Percentiles rank a stretch among this genome's conserved stretches.
These are phyloP conservation scores for Lasiurus borealis DNA, from an alignment of 2,113 vertebrate genomes.

Conservation along the genomic window DNA sequence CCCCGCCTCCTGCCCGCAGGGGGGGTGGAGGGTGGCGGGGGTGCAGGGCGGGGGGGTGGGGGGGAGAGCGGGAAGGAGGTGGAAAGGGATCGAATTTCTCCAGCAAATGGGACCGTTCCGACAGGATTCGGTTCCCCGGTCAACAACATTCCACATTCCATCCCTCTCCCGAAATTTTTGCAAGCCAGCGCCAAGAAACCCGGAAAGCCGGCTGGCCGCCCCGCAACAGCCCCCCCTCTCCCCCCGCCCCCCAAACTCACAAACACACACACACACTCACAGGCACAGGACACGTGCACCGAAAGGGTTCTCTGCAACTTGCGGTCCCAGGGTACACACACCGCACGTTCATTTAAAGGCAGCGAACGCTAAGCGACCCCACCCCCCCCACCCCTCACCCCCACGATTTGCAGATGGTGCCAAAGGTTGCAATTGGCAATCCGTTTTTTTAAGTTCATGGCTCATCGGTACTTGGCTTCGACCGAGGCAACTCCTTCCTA, in stretches of 20 bases:
- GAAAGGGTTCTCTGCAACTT: slow-evolving; percentile 78
- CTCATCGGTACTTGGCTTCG: slow-evolving; percentile 66
- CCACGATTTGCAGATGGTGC: slow-evolving; percentile 66
- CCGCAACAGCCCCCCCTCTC: slow-evolving; percentile 70
- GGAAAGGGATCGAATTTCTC: slow-evolving; percentile 77
- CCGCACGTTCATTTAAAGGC: background rate
- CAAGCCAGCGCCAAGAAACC: slow-evolving; percentile 59
- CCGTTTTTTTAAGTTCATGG: slow-evolving; percentile 55
- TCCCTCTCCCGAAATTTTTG: slow-evolving; percentile 69
- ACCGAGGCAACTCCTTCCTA: slow-evolving; percentile 71
- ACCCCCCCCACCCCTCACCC: slow-evolving; percentile 67
- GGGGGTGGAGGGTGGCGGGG: slow-evolving; percentile 75
- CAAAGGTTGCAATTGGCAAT: slow-evolving; percentile 62
- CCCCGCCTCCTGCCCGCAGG: slow-evolving; percentile 80
- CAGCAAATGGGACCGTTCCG: slow-evolving; percentile 80
- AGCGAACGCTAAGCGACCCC: slow-evolving; percentile 5
- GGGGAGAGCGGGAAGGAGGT: slow-evolving; percentile 71
- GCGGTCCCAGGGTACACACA: slow-evolving; percentile 30
- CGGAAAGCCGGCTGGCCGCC: slow-evolving; percentile 65
- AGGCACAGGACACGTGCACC: slow-evolving; percentile 81
- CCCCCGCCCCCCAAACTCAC: slow-evolving; percentile 28
- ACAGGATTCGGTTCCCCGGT: slow-evolving; percentile 82
- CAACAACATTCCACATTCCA: slow-evolving; percentile 82
- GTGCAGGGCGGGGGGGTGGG: slow-evolving; percentile 54
- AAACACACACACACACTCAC: slow-evolving; percentile 66